A percentile compares a stretch with the other conserved stretches of the same genome.
phyloP scores from a whole-genome alignment of 2,797 vertebrate genomes.

The Dendrocincla tyrannina region DNA sequence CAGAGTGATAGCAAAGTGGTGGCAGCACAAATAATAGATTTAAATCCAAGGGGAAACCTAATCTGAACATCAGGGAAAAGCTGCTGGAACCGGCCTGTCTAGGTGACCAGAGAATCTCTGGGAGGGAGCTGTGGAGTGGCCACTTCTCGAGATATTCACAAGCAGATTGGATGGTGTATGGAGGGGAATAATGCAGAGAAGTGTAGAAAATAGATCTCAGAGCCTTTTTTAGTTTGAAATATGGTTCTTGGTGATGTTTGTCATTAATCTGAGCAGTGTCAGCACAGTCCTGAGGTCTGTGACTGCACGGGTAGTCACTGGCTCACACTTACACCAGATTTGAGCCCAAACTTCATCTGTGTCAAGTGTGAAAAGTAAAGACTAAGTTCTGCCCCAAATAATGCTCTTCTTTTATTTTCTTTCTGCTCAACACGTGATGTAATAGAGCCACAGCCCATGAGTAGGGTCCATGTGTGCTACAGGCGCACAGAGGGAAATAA shows the following conservation, averaged over 20 bases:
- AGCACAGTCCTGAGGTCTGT: background rate
- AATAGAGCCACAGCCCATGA: background rate
- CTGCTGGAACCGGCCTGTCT: background rate
- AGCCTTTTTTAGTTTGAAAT: background rate
- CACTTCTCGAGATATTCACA: background rate
- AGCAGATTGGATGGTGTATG: background rate
- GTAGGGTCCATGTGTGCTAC: background rate
- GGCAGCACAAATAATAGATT: background rate
- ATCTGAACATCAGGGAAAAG: background rate
- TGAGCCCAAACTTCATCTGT: rapidly evolving
- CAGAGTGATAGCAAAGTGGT: background rate
- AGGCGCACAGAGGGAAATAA: background rate
- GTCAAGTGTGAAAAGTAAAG: background rate
- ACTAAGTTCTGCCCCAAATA: background rate
- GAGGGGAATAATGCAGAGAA: background rate
- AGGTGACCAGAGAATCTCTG: no score
- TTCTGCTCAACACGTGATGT: background rate
- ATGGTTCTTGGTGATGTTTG: background rate
- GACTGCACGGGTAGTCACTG: no score
- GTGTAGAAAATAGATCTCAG: no score
- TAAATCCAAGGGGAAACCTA: background rate
- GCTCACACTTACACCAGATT: background rate
- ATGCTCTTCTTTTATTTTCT: background rate
- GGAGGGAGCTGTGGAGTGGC: background rate
- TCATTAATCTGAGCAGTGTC: background rate